These are phyloP conservation scores for Coenobita brevimanus DNA, from an alignment of 1,140 invertebrate genomes.

Conservation along the genomic window DNA sequence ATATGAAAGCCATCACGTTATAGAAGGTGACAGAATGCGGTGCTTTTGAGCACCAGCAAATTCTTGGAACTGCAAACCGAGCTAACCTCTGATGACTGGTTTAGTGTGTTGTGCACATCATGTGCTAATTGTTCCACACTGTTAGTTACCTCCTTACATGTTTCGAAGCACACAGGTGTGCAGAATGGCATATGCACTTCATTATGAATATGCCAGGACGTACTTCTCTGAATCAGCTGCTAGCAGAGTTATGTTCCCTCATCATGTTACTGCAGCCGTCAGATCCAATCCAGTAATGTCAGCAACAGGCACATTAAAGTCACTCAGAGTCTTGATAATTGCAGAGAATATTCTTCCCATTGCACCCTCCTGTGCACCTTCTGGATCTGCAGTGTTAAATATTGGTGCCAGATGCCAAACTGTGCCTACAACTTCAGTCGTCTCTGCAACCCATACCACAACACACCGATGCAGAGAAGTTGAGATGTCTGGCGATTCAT, in stretches of 20 bases:
- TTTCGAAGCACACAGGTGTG: neutral
- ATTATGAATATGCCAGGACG: slow-evolving; percentile 8
- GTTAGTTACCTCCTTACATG: neutral
- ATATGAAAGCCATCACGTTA: slow-evolving; percentile 13
- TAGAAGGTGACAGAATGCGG: neutral
- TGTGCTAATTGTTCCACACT: slow-evolving; percentile 17
- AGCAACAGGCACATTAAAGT: slow-evolving; percentile 15
- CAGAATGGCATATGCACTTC: slow-evolving; percentile 26
- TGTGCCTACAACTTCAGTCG: neutral
- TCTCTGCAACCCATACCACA: neutral
- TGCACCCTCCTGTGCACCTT: neutral
- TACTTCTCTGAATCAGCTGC: slow-evolving; percentile 12
- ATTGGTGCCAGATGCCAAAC: slow-evolving; percentile 12
- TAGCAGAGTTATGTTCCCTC: slow-evolving; percentile 2
- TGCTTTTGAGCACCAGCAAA: slow-evolving; percentile 12
- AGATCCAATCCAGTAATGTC: slow-evolving; percentile 4
- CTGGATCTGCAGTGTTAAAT: neutral
- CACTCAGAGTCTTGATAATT: neutral
- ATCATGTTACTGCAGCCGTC: slow-evolving; percentile 12
- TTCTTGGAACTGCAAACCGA: neutral
- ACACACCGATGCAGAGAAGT: too few relatives aligned
- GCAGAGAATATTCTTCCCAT: neutral
- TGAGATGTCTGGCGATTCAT: neutral
- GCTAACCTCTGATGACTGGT: slow-evolving; percentile 6
- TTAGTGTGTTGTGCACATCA: slow-evolving; percentile 17